Percentiles rank a stretch among this genome's conserved stretches.
Conservation (phyloP, 2,113 vertebrate genomes). For the Gasterosteus nipponicus region DNA sequence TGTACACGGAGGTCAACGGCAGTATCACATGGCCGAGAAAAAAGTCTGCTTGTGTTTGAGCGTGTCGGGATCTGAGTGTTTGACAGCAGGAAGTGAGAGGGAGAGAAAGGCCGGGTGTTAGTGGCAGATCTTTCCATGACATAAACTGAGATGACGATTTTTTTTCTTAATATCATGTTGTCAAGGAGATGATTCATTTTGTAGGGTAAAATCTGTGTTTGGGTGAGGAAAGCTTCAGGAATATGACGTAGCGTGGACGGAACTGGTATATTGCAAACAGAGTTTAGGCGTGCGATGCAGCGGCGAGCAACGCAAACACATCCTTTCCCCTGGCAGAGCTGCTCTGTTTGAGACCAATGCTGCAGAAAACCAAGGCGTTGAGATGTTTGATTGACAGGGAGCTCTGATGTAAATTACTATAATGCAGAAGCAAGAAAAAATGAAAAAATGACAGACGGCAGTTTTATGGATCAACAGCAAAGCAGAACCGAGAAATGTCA, state of each 20-base stretch:
- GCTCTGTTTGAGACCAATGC: slow-evolving; percentile 8
- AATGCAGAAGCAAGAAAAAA: background rate
- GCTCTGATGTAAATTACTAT: slow-evolving; percentile 28
- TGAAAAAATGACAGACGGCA: too few species aligned
- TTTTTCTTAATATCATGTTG: slow-evolving; percentile 23
- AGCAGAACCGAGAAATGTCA: slow-evolving; percentile 20
- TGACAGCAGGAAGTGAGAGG: background rate
- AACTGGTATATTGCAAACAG: slow-evolving; percentile 27
- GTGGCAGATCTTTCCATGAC: slow-evolving; percentile 54
- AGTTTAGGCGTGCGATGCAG: slow-evolving; percentile 34
- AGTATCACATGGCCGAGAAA: slow-evolving; percentile 37
- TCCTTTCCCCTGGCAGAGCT: slow-evolving; percentile 26
- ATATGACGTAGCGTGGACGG: slow-evolving; percentile 23
- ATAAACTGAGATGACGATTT: slow-evolving; percentile 30
- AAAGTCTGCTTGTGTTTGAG: slow-evolving; percentile 15
- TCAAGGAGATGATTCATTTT: slow-evolving; percentile 44
- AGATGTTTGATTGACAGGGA: slow-evolving; percentile 13
- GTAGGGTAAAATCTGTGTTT: slow-evolving; percentile 23
- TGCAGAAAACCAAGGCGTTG: slow-evolving; percentile 12
- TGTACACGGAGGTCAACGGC: slow-evolving; percentile 41
- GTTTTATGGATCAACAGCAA: background rate
- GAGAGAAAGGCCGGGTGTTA: slow-evolving; percentile 46
- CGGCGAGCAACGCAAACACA: slow-evolving; percentile 43
- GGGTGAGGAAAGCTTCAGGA: slow-evolving; percentile 18
- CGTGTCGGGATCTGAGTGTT: slow-evolving; percentile 1